Conservation (phyloP, 2,113 vertebrate genomes). For the Poeciliopsis prolifica region DNA sequence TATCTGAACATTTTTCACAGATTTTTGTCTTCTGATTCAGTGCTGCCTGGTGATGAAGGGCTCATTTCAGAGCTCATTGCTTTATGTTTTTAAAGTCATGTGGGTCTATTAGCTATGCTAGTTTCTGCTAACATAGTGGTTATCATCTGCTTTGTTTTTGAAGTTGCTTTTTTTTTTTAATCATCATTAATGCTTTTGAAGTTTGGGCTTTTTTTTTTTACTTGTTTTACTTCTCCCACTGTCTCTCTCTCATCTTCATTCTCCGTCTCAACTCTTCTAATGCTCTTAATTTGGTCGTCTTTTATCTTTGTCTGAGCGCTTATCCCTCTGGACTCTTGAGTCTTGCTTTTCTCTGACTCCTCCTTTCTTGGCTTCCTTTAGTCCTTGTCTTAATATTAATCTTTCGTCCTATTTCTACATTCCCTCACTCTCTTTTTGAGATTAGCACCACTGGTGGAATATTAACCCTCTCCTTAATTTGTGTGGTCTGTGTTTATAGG, state of each 20-base stretch:
- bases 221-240: conserved; percentile 27
- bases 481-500: conserved; percentile 60
- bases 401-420: conserved; percentile 26
- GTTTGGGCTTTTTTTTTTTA: conserved; percentile 56
- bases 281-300: conserved; percentile 31
- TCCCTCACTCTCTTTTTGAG: conserved; percentile 45
- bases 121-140: conserved; percentile 47
- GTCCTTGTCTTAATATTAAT: conserved; percentile 35
- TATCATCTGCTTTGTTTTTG: conserved; percentile 58
- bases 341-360: conserved; percentile 44
- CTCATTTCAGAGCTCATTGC: conserved; percentile 60
- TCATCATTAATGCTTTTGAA: conserved; percentile 68
- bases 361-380: conserved; percentile 12
- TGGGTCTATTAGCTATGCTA: conserved; percentile 49
- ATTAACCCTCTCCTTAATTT: conserved; percentile 61
- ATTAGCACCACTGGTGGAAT: conserved; percentile 76
- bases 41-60: conserved; percentile 14
- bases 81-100: conserved; percentile 46
- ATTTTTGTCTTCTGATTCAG: background rate
- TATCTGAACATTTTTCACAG: background rate
- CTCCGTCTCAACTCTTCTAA: conserved; percentile 26
- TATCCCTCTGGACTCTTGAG: conserved; percentile 29
- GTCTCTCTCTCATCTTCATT: background rate
- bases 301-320: conserved; percentile 42
- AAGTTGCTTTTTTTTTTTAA: conserved; percentile 49